These are phyloP conservation scores for Drosophila ananassae DNA, from an alignment of 1,140 invertebrate species.

Conservation along the genomic window DNA sequence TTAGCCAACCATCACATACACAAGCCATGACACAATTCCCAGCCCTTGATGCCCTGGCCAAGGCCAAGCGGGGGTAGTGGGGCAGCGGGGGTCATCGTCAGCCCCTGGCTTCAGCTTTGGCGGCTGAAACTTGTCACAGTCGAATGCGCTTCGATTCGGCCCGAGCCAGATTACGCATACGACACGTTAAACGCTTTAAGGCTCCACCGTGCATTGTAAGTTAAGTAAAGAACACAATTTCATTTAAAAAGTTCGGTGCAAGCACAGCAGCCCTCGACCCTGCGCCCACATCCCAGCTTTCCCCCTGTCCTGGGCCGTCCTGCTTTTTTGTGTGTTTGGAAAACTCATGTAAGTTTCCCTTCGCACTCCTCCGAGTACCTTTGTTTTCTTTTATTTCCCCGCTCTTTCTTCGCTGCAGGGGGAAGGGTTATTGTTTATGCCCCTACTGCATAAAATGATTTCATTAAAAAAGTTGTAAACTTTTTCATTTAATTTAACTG, in stretches of 20 bases:
- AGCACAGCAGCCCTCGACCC: slow-evolving; percentile 26
- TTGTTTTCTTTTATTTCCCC: slow-evolving; percentile 66
- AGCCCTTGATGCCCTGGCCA: slow-evolving; percentile 44
- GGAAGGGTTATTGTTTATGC: slow-evolving; percentile 65
- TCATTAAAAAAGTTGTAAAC: slow-evolving; percentile 82
- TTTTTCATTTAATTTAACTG: slow-evolving; percentile 83
- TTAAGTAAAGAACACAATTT: slow-evolving; percentile 62
- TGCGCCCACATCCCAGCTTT: slow-evolving; percentile 33
- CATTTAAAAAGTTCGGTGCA: slow-evolving; percentile 50
- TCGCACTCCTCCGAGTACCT: slow-evolving; percentile 32
- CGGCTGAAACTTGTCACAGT: slow-evolving; percentile 11
- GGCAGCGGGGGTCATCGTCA: slow-evolving; percentile 32
- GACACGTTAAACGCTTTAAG: slow-evolving; percentile 67
- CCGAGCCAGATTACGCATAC: slow-evolving; percentile 66
- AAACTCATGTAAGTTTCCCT: slow-evolving; percentile 71
- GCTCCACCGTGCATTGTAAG: slow-evolving; percentile 39
- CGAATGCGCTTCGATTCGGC: slow-evolving; percentile 45
- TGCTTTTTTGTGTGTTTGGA: slow-evolving; percentile 28
- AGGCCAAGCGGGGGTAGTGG: background rate
- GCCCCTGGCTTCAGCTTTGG: slow-evolving; percentile 35
- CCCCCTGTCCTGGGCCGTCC: background rate
- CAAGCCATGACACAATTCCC: slow-evolving; percentile 67
- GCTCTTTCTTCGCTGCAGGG: slow-evolving; percentile 5
- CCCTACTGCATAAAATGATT: slow-evolving; percentile 77
- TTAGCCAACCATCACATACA: slow-evolving; percentile 44